phyloP scores from a whole-genome alignment of 2,888 invertebrate genomes.

The Eilema sororculum region DNA sequence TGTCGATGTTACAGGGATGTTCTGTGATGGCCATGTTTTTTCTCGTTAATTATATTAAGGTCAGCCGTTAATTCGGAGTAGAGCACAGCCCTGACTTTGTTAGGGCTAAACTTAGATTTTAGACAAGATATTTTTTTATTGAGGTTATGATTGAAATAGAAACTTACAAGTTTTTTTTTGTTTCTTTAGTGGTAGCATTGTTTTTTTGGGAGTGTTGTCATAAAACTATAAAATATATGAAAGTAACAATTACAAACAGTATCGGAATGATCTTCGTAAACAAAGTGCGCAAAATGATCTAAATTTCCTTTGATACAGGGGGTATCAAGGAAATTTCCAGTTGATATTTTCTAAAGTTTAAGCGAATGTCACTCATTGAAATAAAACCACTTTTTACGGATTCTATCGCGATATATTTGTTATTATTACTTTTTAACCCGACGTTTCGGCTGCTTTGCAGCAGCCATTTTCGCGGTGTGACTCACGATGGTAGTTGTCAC shows the following conservation, averaged over 20 bases:
- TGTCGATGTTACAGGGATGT: slow-evolving; percentile 52
- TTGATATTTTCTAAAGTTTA: too few relatives aligned
- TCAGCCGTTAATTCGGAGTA: slow-evolving; percentile 50
- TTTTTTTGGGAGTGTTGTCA: background rate
- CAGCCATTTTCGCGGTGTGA: too few relatives aligned
- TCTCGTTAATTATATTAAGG: slow-evolving; percentile 45
- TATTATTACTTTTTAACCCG: too few relatives aligned
- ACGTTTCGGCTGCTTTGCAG: too few relatives aligned
- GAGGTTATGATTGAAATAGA: background rate
- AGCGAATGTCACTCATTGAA: too few relatives aligned
- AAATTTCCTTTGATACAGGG: too few relatives aligned
- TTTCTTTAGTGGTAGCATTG: background rate
- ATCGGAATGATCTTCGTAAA: too few relatives aligned
- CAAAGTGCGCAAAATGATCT: too few relatives aligned
- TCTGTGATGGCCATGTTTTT: slow-evolving; percentile 52
- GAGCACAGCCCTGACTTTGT: slow-evolving; percentile 45
- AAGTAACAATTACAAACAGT: background rate
- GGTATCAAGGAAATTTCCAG: too few relatives aligned
- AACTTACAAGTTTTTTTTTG: background rate
- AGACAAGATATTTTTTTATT: slow-evolving; percentile 16
- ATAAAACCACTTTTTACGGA: too few relatives aligned
- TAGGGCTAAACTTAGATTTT: slow-evolving; percentile 22
- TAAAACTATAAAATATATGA: background rate
- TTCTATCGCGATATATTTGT: too few relatives aligned
- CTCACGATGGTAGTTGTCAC: too few relatives aligned